Conservation (phyloP, 1,140 invertebrate species). For the Aphidius gifuensis region DNA sequence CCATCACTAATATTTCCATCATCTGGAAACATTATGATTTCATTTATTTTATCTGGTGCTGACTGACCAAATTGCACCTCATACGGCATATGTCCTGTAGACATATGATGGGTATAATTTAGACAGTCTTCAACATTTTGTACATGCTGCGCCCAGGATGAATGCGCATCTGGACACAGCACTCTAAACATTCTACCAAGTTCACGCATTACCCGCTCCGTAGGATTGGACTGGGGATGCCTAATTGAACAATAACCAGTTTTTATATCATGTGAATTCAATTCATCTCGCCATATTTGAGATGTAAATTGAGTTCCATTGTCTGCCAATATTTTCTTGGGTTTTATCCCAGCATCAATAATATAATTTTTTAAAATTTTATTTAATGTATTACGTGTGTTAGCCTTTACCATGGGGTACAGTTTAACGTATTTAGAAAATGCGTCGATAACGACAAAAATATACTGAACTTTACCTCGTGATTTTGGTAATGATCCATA, state of each 20-base stretch:
- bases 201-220: slow-evolving; percentile 23
- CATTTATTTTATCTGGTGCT: slow-evolving; percentile 4
- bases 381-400: slow-evolving; percentile 11
- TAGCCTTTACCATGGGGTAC: slow-evolving; percentile 22
- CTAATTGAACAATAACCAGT: slow-evolving; percentile 16
- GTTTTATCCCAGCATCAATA: slow-evolving; percentile 10
- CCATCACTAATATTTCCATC: too few species aligned
- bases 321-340: slow-evolving; percentile 19
- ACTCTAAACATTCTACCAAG: slow-evolving; percentile 21
- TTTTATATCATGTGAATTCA: slow-evolving; percentile 17
- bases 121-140: slow-evolving; percentile 9
- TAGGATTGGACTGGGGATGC: slow-evolving; percentile 22
- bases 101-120: slow-evolving; percentile 22
- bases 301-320: slow-evolving; percentile 25
- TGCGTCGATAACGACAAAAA: slow-evolving; percentile 27
- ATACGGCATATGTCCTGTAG: slow-evolving; percentile 22
- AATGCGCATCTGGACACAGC: slow-evolving; percentile 19
- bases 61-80: slow-evolving; percentile 26
- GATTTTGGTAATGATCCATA: slow-evolving; percentile 29
- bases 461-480: slow-evolving; percentile 24
- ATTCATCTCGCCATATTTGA: slow-evolving; percentile 7
- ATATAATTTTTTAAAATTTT: slow-evolving; percentile 22
- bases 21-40: neutral
- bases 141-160: slow-evolving; percentile 19
- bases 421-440: slow-evolving; percentile 27